Evolutionary conservation across 2,113 vertebrate genomes (phyloP), one percentile per base, ranked within the genome.

Genomic region (Nycticryphes semicollaris): DNA sequence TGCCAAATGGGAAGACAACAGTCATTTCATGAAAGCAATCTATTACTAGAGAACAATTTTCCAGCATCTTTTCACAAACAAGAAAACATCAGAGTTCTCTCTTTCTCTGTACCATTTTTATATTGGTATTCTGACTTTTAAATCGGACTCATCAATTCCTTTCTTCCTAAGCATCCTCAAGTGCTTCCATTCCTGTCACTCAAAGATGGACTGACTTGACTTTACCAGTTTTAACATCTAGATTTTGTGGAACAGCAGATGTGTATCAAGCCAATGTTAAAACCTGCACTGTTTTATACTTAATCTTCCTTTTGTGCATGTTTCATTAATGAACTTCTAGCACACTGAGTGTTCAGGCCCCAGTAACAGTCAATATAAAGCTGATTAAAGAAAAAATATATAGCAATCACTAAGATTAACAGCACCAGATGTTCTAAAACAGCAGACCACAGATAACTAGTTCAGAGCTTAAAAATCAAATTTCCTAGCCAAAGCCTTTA

Each of bases 401-500:
- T 33, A 93, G 89, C 84, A 96, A 94, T 90, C 96, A 97, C 41
- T 22, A 73, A 72, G 93, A 97, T 95, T 95, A 97, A 88, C 73
- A 79, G 88, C 37, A 92, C 92, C 90, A 95, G 90, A 90, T 96
- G 94, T 77, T 94, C 93, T 64, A 88, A 84, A 80, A 41, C 75
- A 91, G 77, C 89, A 91, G 84, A 86, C 53, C 81, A 60, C 43
- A 69, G 88, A 92, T 67, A 94, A 95, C 88, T 84, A 76, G 68
- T 94, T 89, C 89, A 96, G 87, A 94, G 94, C 96, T 96, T 94
- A 96, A 91, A 95, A 92, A 96, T 88, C 89, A 92, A 91, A 93
- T 94, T 96, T 96, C 68, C 64, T 92, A 93, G 60, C 50, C 89
- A 91, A 72, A 94, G 93, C 39, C 81, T 84, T 92, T 82, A 91